These are phyloP conservation scores for Crossaster papposus DNA, from an alignment of 53 echinoderm and acorn worm species.

Conservation along the genomic window DNA sequence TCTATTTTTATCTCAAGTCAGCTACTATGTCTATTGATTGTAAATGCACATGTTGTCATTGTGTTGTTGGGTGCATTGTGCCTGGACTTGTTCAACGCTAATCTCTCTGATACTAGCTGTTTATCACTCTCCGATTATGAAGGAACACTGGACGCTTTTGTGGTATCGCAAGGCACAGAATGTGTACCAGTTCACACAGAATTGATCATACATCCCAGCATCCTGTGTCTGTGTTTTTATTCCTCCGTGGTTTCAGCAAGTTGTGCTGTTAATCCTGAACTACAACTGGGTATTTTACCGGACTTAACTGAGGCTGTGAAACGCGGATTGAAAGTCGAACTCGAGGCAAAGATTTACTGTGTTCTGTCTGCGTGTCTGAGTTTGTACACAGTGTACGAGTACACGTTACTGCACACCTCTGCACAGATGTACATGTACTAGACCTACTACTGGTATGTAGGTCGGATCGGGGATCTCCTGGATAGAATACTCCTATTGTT, in stretches of 20 bases:
- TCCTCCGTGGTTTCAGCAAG: too few relatives aligned
- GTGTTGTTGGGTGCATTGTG: conserved; percentile 5
- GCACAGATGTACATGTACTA: too few relatives aligned
- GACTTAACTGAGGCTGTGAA: too few relatives aligned
- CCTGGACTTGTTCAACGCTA: background rate
- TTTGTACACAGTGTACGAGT: too few relatives aligned
- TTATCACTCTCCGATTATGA: background rate
- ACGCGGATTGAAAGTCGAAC: too few relatives aligned
- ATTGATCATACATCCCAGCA: too few relatives aligned
- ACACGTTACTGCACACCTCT: too few relatives aligned
- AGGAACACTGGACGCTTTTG: background rate
- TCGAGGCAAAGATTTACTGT: too few relatives aligned
- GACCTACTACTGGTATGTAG: background rate
- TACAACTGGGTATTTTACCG: too few relatives aligned
- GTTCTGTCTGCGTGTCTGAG: too few relatives aligned
- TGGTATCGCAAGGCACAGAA: background rate
- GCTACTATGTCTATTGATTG: background rate
- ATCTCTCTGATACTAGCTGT: background rate
- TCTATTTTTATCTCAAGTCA: background rate
- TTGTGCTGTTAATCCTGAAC: too few relatives aligned
- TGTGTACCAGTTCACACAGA: background rate
- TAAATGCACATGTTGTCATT: background rate
- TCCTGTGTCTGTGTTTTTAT: too few relatives aligned
- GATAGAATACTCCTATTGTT: background rate
- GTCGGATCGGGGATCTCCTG: background rate